Base-by-base conservation (phyloP, 2,113 vertebrate genomes). In the Vombatus ursinus region DNA sequence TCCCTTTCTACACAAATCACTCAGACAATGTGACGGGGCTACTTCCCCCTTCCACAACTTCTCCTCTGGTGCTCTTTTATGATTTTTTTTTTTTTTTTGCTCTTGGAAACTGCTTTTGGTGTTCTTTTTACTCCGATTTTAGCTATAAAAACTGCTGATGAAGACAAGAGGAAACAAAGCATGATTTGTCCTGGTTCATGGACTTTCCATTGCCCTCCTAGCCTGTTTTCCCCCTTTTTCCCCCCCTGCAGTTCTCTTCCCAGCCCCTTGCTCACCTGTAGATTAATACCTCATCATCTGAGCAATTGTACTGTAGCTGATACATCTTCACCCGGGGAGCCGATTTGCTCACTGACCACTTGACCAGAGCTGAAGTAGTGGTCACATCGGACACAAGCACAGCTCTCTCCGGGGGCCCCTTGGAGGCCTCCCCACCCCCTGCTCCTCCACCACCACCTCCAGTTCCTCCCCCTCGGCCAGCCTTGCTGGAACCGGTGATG, bases 291-390 rank as follows among this genome's bases (percentile, higher is more conserved):
- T 99, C 99, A 97, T 99, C 99, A 50, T 99, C 99, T 0, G 99
- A 99, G 97, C 99, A 99, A 97, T 99, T 99, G 98, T 99, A 99
- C 97, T 99, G 99, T 54, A 99, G 99, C 98, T 99, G 99, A 98
- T 99, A 99, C 99, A 99, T 99, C 99, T 99, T 99, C 96, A 99
- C 99, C 92, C 99, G 99, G 50, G 99, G 99, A 0, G 99, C 99
- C 0, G 99, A 99, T 98, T 99, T 99, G 99, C 99, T 99, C 95
- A 99, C 99, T 0, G 99, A 99, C 99, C 99, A 99, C 97, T 99
- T 99, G 95, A 99, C 98, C 97, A 99, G 97, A 95, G 99, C 99
- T 24, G 99, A 99, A 94, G 99, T 98, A 44, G 99, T 99, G 0
- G 99, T 99, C 98, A 99, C 99, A 44, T 99, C 99, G 2, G 99